Evolutionary conservation across 2,888 invertebrate genomes (phyloP).

Genomic region (Autographa gamma): DNA sequence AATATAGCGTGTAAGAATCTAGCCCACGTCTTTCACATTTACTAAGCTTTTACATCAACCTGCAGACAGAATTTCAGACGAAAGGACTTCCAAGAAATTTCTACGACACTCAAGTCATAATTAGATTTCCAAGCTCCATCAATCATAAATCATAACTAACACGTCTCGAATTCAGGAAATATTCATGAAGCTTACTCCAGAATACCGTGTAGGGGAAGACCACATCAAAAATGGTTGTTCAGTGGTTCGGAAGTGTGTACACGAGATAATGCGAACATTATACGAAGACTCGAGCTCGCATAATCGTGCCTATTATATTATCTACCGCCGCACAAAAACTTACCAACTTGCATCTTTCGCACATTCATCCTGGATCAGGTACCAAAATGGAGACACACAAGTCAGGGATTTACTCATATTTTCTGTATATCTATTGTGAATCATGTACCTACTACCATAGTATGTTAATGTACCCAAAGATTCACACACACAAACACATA

Average conservation of each 20-base stretch:
- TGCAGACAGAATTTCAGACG: background rate
- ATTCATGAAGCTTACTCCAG: slow-evolving; percentile 52
- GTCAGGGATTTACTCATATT: slow-evolving; percentile 1
- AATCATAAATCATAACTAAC: slow-evolving; percentile 20
- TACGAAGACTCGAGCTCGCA: slow-evolving; percentile 84
- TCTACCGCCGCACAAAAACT: slow-evolving; percentile 78
- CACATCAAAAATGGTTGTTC: slow-evolving; percentile 69
- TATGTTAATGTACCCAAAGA: no score
- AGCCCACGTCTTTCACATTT: background rate
- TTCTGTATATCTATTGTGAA: slow-evolving; percentile 11
- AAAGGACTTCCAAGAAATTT: background rate
- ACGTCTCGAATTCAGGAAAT: slow-evolving; percentile 49
- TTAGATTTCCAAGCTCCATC: slow-evolving; percentile 22
- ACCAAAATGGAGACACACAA: slow-evolving; percentile 64
- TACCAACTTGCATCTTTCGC: slow-evolving; percentile 81
- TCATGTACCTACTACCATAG: no score
- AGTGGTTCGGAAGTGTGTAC: slow-evolving; percentile 79
- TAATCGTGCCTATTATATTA: slow-evolving; percentile 77
- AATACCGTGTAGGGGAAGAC: slow-evolving; percentile 55
- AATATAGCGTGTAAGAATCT: background rate
- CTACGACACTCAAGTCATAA: background rate
- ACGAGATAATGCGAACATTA: slow-evolving; percentile 87
- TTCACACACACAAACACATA: background rate
- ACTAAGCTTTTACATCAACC: background rate
- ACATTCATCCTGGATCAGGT: slow-evolving; percentile 63